Evolutionary conservation across 2,888 invertebrate genomes (phyloP).

Genomic region (Sphaerolaimus hirsutus): DNA sequence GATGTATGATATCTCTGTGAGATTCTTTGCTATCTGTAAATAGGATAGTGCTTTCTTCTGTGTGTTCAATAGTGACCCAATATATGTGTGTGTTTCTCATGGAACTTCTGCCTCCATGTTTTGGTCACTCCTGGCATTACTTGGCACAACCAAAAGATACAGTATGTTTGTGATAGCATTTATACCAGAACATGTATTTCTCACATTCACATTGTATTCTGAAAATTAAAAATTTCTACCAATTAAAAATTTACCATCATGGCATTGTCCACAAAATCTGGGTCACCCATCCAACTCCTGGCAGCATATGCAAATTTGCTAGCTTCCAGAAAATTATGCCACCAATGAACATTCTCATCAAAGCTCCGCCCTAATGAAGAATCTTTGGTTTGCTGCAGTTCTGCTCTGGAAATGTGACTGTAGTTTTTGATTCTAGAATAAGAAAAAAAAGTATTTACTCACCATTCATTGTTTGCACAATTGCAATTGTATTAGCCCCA

Average conservation of each 20-base stretch:
- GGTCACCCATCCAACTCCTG: conserved; percentile 55
- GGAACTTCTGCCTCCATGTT: too few relatives aligned
- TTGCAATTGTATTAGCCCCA: neutral
- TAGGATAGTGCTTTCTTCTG: neutral
- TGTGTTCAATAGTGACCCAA: too few relatives aligned
- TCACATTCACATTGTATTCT: neutral
- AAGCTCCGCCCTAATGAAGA: too few relatives aligned
- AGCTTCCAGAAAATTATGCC: conserved; percentile 37
- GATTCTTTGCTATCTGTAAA: conserved; percentile 35
- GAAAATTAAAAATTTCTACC: neutral
- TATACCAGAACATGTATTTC: too few relatives aligned
- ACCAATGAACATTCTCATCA: neutral
- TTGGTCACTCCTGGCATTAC: too few relatives aligned
- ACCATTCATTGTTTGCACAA: neutral
- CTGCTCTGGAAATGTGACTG: too few relatives aligned
- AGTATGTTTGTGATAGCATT: too few relatives aligned
- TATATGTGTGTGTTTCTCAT: too few relatives aligned
- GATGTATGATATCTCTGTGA: conserved; percentile 40
- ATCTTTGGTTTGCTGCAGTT: too few relatives aligned
- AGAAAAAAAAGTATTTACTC: too few relatives aligned
- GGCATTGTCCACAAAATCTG: conserved; percentile 41
- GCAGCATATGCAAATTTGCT: conserved; percentile 70
- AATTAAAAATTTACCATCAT: conserved; percentile 22
- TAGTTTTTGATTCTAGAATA: too few relatives aligned
- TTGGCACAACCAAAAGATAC: neutral